phyloP scores from a whole-genome alignment of 2,888 invertebrate genomes.

The Plebejus anna region DNA sequence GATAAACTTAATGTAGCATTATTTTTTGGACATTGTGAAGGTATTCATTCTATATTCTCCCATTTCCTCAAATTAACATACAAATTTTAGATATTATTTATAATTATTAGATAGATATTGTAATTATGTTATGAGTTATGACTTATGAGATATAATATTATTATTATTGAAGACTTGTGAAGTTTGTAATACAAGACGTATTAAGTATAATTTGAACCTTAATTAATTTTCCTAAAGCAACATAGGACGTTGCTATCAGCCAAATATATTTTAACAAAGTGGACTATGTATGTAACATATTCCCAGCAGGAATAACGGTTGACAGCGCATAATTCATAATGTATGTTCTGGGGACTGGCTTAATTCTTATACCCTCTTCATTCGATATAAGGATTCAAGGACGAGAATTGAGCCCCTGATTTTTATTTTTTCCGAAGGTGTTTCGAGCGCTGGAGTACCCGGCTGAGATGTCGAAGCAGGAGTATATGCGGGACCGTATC shows the following conservation, averaged over 20 bases:
- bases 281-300: neutral
- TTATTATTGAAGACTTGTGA: too few species aligned
- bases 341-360: neutral
- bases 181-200: too few species aligned
- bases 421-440: conserved; percentile 76
- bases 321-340: neutral
- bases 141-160: too few species aligned
- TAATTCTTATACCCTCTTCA: neutral
- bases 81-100: too few species aligned
- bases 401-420: neutral
- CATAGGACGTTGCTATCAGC: neutral
- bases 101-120: too few species aligned
- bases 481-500: conserved; percentile 80
- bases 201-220: too few species aligned
- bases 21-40: neutral
- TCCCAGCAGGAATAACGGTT: neutral
- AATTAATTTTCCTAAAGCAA: neutral
- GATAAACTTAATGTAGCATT: neutral
- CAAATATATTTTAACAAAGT: neutral
- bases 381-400: neutral
- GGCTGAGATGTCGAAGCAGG: conserved; percentile 84
- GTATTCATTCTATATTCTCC: neutral
- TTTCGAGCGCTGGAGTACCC: conserved; percentile 89
- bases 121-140: too few species aligned
- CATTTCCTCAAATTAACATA: neutral